Conservation (phyloP, 2,888 invertebrate genomes). For the Acholoe squamosa region DNA sequence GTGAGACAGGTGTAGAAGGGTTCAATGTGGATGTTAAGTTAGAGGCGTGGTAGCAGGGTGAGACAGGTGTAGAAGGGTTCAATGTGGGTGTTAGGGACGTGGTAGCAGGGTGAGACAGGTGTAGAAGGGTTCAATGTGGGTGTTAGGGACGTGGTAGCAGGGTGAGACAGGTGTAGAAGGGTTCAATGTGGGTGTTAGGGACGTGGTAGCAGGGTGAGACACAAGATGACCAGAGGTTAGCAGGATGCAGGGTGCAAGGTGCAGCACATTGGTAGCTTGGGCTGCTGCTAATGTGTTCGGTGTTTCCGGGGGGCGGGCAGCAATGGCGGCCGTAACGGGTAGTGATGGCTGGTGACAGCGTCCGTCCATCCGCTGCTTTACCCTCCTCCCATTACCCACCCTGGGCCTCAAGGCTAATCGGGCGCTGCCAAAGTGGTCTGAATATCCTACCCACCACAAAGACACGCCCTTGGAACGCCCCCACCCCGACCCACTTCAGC, state of each 20-base stretch:
- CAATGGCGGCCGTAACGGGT: constrained; percentile 21
- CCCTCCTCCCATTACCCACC: neutral
- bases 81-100: too few relatives aligned
- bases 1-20: too few relatives aligned
- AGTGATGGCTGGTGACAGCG: constrained; percentile 35
- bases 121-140: too few relatives aligned
- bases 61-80: too few relatives aligned
- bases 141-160: too few relatives aligned
- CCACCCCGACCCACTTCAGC: too few relatives aligned
- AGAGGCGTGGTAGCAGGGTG: too few relatives aligned
- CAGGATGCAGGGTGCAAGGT: neutral
- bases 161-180: too few relatives aligned
- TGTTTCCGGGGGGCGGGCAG: constrained; percentile 17
- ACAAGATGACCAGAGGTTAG: neutral
- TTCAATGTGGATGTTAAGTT: too few relatives aligned
- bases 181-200: too few relatives aligned
- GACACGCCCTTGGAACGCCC: neutral
- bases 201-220: neutral
- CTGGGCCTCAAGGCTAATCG: constrained; percentile 33
- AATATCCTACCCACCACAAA: constrained; percentile 30
- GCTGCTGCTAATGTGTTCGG: constrained; percentile 20
- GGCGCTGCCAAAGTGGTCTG: constrained; percentile 5
- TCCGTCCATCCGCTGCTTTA: constrained; percentile 2
- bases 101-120: too few relatives aligned
- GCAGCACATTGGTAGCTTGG: neutral